Percentiles rank a stretch among this genome's conserved stretches.
These are phyloP conservation scores for Gadopsis bispinosus DNA, from an alignment of 2,797 vertebrate genomes.

Conservation along the genomic window DNA sequence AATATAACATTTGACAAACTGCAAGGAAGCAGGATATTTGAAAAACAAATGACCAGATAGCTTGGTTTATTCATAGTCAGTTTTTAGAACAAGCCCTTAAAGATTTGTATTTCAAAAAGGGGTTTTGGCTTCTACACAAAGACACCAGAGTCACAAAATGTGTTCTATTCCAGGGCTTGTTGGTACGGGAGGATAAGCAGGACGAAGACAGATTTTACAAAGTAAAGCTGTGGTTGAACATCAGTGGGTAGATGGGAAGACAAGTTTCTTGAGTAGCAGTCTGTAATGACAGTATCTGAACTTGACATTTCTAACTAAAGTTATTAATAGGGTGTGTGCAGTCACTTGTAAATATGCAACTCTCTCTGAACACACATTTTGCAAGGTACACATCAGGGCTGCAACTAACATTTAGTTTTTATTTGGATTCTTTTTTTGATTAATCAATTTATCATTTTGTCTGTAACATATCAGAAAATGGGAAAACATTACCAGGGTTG, in stretches of 20 bases:
- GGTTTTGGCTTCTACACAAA: slow-evolving; percentile 42
- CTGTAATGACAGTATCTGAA: slow-evolving; percentile 34
- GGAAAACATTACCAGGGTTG: background rate
- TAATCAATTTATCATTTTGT: background rate
- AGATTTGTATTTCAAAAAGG: slow-evolving; percentile 43
- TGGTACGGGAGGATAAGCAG: slow-evolving; percentile 35
- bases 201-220: slow-evolving; percentile 48
- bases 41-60: slow-evolving; percentile 10
- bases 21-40: slow-evolving; percentile 15
- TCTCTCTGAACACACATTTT: background rate
- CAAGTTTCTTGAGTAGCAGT: slow-evolving; percentile 44
- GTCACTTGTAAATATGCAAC: background rate
- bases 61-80: slow-evolving; percentile 23
- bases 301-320: slow-evolving; percentile 12
- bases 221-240: slow-evolving; percentile 53
- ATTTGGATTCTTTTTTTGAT: background rate
- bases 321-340: slow-evolving; percentile 24
- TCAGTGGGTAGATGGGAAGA: slow-evolving; percentile 44
- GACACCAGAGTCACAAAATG: slow-evolving; percentile 38
- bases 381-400: background rate
- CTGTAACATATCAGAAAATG: background rate
- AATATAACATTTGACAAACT: slow-evolving; percentile 21
- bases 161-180: slow-evolving; percentile 48
- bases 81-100: slow-evolving; percentile 24
- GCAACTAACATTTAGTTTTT: background rate